phyloP scores from a whole-genome alignment of 2,797 vertebrate species.

The Mormyrops boulengeri region DNA sequence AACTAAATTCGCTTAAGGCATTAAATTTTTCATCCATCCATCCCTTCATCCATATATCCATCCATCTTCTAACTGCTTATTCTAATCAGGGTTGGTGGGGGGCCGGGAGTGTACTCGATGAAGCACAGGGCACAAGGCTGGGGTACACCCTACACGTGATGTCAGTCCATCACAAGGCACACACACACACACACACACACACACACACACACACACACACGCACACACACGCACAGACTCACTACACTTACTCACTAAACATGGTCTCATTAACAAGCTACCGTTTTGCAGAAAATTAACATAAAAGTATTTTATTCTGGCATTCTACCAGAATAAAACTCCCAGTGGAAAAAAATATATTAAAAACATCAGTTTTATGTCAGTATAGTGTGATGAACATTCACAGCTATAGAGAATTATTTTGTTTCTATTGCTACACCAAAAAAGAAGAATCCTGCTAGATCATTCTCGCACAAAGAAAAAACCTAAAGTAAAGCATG shows the following conservation, averaged over 20 bases:
- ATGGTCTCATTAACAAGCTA: background rate
- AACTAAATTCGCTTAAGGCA: conserved; percentile 7
- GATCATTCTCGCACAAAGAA: conserved; percentile 1
- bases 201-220: background rate
- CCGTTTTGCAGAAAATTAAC: background rate
- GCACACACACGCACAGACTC: background rate
- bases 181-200: background rate
- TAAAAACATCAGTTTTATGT: background rate
- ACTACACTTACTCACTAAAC: conserved; percentile 3
- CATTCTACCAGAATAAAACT: background rate
- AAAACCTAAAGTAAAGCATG: background rate
- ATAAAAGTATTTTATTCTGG: background rate
- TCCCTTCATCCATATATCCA: background rate
- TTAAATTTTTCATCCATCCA: background rate
- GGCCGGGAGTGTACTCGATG: background rate
- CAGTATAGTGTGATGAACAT: background rate
- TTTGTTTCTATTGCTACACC: background rate
- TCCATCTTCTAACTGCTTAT: background rate
- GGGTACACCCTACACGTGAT: background rate
- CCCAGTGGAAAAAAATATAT: background rate
- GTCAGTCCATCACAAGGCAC: background rate
- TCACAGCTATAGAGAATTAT: background rate
- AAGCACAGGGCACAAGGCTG: background rate
- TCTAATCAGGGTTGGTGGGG: background rate
- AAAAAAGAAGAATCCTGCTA: background rate